Percentiles rank a stretch among this genome's conserved stretches.
Conservation (phyloP, 1,140 invertebrate species). For the Orchesella cincta region DNA sequence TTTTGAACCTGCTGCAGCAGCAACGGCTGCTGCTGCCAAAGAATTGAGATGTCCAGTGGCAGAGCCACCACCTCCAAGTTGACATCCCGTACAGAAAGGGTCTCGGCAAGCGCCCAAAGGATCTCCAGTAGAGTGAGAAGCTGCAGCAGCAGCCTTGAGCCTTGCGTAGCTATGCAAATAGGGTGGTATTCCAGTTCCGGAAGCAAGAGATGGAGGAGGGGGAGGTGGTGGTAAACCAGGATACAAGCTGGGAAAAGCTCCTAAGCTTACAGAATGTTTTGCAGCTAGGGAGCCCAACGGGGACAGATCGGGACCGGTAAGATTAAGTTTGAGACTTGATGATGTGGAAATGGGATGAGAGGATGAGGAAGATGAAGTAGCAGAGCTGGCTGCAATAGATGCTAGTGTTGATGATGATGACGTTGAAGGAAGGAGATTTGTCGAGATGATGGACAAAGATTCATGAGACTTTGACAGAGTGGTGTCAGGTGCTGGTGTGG, state of each 20-base stretch:
- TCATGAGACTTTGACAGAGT: conserved; percentile 28
- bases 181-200: conserved; percentile 46
- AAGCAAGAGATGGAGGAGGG: conserved; percentile 39
- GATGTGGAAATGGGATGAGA: neutral
- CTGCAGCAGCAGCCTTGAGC: conserved; percentile 58
- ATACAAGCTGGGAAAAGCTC: conserved; percentile 44
- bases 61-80: conserved; percentile 56
- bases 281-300: neutral
- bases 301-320: conserved; percentile 34
- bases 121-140: neutral
- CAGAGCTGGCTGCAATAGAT: too few relatives aligned
- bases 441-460: conserved; percentile 24
- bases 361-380: conserved; percentile 16
- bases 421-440: conserved; percentile 25
- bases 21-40: conserved; percentile 51
- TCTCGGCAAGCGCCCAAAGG: conserved; percentile 57
- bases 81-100: conserved; percentile 63
- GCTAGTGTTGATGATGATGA: conserved; percentile 34
- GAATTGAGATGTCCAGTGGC: conserved; percentile 37
- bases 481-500: conserved; percentile 37
- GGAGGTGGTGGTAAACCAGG: conserved; percentile 35
- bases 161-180: conserved; percentile 51
- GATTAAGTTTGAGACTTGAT: conserved; percentile 42
- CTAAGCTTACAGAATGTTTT: neutral
- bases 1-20: conserved; percentile 35